Base-by-base conservation (phyloP, 2,888 invertebrate genomes). In the Agonopterix subpropinquella region DNA sequence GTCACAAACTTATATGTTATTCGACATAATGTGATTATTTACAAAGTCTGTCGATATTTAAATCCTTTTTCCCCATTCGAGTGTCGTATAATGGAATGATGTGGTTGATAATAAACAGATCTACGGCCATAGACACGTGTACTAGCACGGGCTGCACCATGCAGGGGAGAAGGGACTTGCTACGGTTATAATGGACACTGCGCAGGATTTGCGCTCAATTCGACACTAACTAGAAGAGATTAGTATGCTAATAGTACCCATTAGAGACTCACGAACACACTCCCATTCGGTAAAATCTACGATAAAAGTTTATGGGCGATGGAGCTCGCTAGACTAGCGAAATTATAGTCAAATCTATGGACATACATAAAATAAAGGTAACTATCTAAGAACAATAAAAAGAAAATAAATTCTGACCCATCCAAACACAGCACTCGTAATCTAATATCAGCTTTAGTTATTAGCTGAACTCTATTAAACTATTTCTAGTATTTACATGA, bases 261-360 rank as follows among this genome's bases (percentile, higher is more conserved):
- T 77, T 74, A 74, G 70, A 66, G 69, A 68, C 69, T 73, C 68
- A 67, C 65, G 67, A 70, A 77, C 67, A 76, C 65, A 73, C 69
- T 74, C 74, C 71, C 67, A 71, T 72, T 73, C 64, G 66, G 73
- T 73, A 67, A 73, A 77, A 65, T 76, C 81, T 85, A 86, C 81
- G 57, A 74, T 80, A 77, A 79, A 78, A 77, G 70, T 70, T 74
- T 77, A 84, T 73, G 73, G 73, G 70, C 77, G 69, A 79, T 80
- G 80, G 84, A 86, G 84, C 65, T 82, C 70, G 81, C 84, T 86
- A 85, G 80, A 72, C 82, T 83, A 84, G 76, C 77, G 76, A 57
- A 61, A 72, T 74, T 73, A 75, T 70, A 72, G 68, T 68, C 62
- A 75, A 80, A 77, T 80, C 82, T 84, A 84, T 79, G 61, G 68